These are phyloP conservation scores for Oxyruncus cristatus DNA, from an alignment of 2,113 vertebrate genomes.

Conservation along the genomic window DNA sequence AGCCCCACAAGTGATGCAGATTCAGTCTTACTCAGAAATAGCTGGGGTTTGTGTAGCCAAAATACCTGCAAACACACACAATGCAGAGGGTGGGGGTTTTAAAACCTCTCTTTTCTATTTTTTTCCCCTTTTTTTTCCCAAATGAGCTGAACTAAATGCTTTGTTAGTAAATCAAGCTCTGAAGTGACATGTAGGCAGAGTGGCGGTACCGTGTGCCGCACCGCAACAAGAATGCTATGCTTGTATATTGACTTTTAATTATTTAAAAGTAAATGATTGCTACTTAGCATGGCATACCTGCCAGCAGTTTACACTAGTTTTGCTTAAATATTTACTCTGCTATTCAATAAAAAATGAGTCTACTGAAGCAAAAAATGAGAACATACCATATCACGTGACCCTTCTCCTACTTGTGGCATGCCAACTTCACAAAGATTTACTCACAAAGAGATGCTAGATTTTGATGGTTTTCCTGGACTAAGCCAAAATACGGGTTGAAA, in stretches of 20 bases:
- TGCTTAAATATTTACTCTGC: constrained; percentile 61
- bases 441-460: constrained; percentile 6
- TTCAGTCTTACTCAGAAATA: background rate
- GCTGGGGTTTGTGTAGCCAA: background rate
- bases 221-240: constrained; percentile 42
- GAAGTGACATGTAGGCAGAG: constrained; percentile 35
- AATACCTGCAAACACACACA: background rate
- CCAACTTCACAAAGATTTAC: constrained; percentile 16
- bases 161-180: constrained; percentile 13
- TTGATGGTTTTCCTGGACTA: background rate
- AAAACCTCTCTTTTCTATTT: background rate
- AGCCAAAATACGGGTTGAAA: background rate
- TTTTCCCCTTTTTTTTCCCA: background rate
- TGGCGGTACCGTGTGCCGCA: background rate
- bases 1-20: background rate
- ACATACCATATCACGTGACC: background rate
- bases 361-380: constrained; percentile 41
- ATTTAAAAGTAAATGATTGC: constrained; percentile 69
- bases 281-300: constrained; percentile 61
- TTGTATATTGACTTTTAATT: constrained; percentile 67
- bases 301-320: constrained; percentile 58
- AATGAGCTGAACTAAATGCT: background rate
- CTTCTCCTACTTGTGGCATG: constrained; percentile 23
- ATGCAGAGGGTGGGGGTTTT: background rate
- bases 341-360: constrained; percentile 65